Conservation (phyloP, 2,888 invertebrate species). For the Microctonus hyperodae region DNA sequence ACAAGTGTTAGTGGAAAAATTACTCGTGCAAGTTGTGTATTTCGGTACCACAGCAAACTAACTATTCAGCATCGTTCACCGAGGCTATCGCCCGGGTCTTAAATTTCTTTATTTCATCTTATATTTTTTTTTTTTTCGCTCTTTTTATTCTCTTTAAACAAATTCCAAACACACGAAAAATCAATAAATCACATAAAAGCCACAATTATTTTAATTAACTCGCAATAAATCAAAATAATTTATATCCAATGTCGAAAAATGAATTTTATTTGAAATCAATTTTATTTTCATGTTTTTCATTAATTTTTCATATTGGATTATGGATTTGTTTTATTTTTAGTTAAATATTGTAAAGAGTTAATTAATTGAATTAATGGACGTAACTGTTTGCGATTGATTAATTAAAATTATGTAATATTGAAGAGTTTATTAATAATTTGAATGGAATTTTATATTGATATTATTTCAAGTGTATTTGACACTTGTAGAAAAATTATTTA, state of each 20-base stretch:
- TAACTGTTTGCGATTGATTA: too few species aligned
- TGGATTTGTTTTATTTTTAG: background rate
- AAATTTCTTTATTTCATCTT: background rate
- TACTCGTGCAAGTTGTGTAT: constrained; percentile 52
- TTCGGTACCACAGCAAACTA: constrained; percentile 51
- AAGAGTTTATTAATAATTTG: too few species aligned
- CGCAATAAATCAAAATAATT: background rate
- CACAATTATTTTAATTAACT: background rate
- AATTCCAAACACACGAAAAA: background rate
- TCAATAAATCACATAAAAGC: background rate
- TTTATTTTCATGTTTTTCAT: background rate
- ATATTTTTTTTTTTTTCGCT: background rate
- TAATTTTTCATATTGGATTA: too few species aligned
- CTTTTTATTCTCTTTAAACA: too few species aligned
- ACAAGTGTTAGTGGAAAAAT: constrained; percentile 47
- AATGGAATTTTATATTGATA: too few species aligned
- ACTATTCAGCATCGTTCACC: constrained; percentile 41
- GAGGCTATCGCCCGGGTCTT: constrained; percentile 29
- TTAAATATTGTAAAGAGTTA: background rate
- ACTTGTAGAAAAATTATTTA: too few species aligned
- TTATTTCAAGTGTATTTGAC: too few species aligned
- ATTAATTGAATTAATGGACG: background rate
- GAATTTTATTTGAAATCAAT: background rate
- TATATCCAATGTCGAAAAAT: too few species aligned
- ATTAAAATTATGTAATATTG: too few species aligned